A percentile compares a stretch with the other conserved stretches of the same genome.
phyloP scores from a whole-genome alignment of 2,888 invertebrate species.

The Anorthoa munda region DNA sequence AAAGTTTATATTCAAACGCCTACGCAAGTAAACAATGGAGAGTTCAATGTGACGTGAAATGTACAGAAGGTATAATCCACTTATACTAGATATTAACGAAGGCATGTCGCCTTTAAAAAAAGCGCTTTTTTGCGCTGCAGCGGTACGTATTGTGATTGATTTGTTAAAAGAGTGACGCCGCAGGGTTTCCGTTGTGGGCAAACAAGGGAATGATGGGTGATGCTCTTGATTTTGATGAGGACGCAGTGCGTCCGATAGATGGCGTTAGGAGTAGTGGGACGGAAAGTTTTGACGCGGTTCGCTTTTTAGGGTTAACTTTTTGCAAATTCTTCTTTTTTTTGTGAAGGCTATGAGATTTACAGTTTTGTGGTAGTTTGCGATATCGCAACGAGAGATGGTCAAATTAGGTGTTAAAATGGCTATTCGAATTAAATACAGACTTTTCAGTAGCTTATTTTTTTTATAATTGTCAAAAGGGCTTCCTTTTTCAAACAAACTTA shows the following conservation, averaged over 20 bases:
- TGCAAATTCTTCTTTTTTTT: background rate
- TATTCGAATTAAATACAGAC: background rate
- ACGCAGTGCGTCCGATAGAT: slow-evolving; percentile 74
- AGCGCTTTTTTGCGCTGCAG: slow-evolving; percentile 70
- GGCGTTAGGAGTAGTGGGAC: slow-evolving; percentile 66
- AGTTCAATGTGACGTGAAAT: slow-evolving; percentile 89
- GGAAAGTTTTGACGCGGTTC: slow-evolving; percentile 31
- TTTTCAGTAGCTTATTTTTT: background rate
- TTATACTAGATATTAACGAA: slow-evolving; percentile 78
- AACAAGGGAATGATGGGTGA: slow-evolving; percentile 77
- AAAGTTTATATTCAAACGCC: slow-evolving; percentile 83
- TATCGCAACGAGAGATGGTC: background rate
- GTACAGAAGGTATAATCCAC: slow-evolving; percentile 87
- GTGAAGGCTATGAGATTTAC: background rate
- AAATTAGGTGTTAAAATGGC: background rate
- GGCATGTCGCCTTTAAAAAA: slow-evolving; percentile 87
- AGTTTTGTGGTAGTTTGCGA: background rate
- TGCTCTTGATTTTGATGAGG: slow-evolving; percentile 47
- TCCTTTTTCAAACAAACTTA: background rate
- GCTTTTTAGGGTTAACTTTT: slow-evolving; percentile 39
- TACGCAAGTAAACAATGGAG: slow-evolving; percentile 85
- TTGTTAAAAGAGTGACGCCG: slow-evolving; percentile 86
- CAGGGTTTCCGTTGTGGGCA: slow-evolving; percentile 87
- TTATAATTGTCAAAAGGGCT: too few relatives aligned
- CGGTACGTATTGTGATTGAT: slow-evolving; percentile 83